Base-by-base conservation (phyloP, 2,113 vertebrate species). In the Galbula dea region DNA sequence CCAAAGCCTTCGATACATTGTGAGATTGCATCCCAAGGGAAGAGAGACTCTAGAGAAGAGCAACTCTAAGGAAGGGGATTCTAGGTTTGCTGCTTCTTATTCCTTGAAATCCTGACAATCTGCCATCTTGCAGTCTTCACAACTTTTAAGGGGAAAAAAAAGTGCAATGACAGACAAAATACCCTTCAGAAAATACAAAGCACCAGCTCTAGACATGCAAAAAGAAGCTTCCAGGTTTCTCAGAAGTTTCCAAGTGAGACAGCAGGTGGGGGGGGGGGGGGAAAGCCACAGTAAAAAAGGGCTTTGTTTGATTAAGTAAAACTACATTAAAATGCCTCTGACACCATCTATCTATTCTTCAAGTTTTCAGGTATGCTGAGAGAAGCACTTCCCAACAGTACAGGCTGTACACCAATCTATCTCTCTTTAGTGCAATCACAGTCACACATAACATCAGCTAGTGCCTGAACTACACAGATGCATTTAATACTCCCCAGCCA, bases 401-500 rank as follows among this genome's bases (percentile, higher is more conserved):
- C 6, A 72, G 91, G 67, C 92, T 67, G 78, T 94, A 77, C 83
- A 61, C 69, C 83, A 73, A 96, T 96, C 63, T 51, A 97, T 97
- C 96, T 86, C 55, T 36, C 66, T 97, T 95, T 95, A 96, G 91
- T n/a, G 89, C 91, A 93, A 93, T 96, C 96, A 95, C 93, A 90
- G 94, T 49, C 86, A 95, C 95, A 88, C 15, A 1, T 58, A 97
- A 90, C 82, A 95, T 83, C 93, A 94, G 76, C 86, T 30, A 43
- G 87, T 32, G 83, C 68, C 83, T 55, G 61, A 90, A 89, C 93
- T 77, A 82, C 59, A 1, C n/a, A 93, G 85, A 94, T 67, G 62
- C 83, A 83, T 92, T 98, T 96, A 97, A 88, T 94, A 89, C 54
- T 97, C 96, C 94, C 97, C 90, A 83, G 91, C 58, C 94, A 97